Evolutionary conservation across 1,140 invertebrate genomes (phyloP).

Genomic region (Neelides sp.): DNA sequence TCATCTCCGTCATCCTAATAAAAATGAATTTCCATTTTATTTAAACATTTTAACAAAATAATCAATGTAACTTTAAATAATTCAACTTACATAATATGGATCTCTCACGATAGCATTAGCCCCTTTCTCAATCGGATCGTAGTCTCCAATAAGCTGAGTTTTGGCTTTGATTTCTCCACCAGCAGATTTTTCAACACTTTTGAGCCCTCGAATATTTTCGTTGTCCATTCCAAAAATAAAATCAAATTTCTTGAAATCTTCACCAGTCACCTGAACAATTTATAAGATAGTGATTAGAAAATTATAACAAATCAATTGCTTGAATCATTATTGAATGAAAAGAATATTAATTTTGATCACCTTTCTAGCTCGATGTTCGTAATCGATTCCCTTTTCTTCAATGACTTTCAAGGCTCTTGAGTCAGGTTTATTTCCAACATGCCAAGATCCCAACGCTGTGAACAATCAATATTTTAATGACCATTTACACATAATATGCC

Average conservation of each 20-base stretch:
- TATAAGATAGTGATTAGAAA: constrained; percentile 17
- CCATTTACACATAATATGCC: too few relatives aligned
- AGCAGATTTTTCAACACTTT: constrained; percentile 47
- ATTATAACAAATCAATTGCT: neutral
- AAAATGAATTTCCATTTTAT: constrained; percentile 1
- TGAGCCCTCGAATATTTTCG: constrained; percentile 67
- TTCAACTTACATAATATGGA: constrained; percentile 67
- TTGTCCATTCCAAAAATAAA: constrained; percentile 87
- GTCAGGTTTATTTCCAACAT: constrained; percentile 69
- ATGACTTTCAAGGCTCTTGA: constrained; percentile 56
- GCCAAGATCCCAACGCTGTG: constrained; percentile 71
- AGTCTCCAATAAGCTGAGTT: constrained; percentile 63
- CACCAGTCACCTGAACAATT: constrained; percentile 44
- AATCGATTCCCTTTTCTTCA: constrained; percentile 55
- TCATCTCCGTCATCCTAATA: constrained; percentile 33
- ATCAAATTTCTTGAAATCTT: constrained; percentile 65
- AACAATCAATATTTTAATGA: too few relatives aligned
- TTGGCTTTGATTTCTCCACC: constrained; percentile 49
- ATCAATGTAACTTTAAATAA: neutral
- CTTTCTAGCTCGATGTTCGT: constrained; percentile 60
- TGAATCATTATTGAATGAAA: constrained; percentile 7
- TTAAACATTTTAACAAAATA: neutral
- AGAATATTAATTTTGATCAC: constrained; percentile 36
- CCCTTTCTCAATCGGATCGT: constrained; percentile 59
- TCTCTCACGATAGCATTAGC: constrained; percentile 68